Conservation (phyloP, 2,888 invertebrate species). For the Periphyllus acericola region DNA sequence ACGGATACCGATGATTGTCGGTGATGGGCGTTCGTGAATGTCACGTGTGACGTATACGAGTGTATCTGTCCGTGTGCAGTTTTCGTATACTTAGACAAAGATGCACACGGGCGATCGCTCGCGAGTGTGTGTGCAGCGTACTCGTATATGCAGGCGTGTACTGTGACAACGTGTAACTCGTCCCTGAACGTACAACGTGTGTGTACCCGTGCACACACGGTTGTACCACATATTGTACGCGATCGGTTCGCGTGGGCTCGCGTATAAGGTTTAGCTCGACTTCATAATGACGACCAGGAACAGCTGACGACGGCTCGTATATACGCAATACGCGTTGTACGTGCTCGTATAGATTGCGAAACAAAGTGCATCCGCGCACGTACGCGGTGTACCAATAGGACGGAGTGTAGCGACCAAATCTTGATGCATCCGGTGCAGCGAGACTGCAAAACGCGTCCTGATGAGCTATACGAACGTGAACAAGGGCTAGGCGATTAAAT, state of each 20-base stretch:
- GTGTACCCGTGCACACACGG: not conserved
- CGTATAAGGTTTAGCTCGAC: not conserved
- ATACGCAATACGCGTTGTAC: not conserved
- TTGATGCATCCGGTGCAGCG: too few relatives aligned
- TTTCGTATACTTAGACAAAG: not conserved
- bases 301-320: conserved; percentile 21
- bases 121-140: not conserved
- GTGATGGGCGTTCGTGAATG: conserved; percentile 42
- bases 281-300: not conserved
- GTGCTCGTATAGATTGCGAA: not conserved
- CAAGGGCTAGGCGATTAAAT: too few relatives aligned
- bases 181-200: conserved; percentile 30
- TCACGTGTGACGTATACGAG: not conserved
- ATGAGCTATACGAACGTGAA: too few relatives aligned
- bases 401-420: too few relatives aligned
- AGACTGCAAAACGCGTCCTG: too few relatives aligned
- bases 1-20: conserved; percentile 43
- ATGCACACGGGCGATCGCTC: conserved; percentile 1
- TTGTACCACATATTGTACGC: not conserved
- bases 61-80: not conserved
- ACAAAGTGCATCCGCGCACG: not conserved
- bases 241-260: conserved; percentile 9
- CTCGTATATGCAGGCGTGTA: not conserved
- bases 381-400: not conserved
- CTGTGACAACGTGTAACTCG: not conserved